Conservation (phyloP, 2,113 vertebrate genomes). For the Pelecanoides urinatrix region DNA sequence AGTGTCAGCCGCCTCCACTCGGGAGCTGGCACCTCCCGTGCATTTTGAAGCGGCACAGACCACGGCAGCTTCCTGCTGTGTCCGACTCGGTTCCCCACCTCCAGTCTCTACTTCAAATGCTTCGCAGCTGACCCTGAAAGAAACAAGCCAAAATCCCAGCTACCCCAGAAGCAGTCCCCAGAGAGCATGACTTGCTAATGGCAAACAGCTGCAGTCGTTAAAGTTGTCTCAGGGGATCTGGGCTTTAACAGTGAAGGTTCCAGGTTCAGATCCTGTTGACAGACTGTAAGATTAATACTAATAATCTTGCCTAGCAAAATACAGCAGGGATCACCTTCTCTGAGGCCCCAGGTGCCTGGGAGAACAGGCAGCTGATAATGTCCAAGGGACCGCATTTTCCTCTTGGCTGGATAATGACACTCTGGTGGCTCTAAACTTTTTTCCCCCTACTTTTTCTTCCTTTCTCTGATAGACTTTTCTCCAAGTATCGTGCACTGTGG, state of each 20-base stretch:
- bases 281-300: constrained; percentile 13
- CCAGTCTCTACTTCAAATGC: not conserved
- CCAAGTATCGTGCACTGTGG: not conserved
- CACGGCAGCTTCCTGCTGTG: rapidly evolving
- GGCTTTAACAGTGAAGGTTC: not conserved
- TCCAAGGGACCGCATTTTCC: not conserved
- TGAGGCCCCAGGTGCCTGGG: not conserved
- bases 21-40: rapidly evolving
- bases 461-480: not conserved
- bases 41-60: rapidly evolving
- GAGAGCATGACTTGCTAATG: constrained; percentile 8
- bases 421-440: not conserved
- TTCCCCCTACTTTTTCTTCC: not conserved
- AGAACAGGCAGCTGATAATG: not conserved
- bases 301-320: constrained; percentile 1
- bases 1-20: rapidly evolving
- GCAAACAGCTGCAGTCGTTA: constrained; percentile 34
- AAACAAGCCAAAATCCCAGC: not conserved
- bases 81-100: not conserved
- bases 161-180: not conserved
- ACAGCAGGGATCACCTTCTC: not conserved
- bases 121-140: not conserved
- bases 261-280: constrained; percentile 3
- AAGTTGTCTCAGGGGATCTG: not conserved
- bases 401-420: not conserved